Base-by-base conservation (phyloP, 1,140 invertebrate species). In the Hypsibius dujardini region DNA sequence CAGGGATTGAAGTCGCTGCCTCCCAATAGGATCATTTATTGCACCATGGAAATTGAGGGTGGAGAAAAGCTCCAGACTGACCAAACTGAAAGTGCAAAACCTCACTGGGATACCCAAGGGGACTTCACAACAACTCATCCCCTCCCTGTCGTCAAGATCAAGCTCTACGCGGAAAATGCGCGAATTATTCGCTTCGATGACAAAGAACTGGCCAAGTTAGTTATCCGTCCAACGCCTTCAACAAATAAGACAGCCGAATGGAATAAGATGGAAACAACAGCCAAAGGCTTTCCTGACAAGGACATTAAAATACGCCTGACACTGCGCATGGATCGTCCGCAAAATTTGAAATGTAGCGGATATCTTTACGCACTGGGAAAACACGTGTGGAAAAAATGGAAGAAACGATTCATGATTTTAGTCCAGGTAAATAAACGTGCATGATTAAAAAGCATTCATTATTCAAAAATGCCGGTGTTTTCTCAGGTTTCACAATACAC, bases 371-470 rank as follows among this genome's bases (percentile, higher is more conserved):
- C 90, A 2, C 84, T 93, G 75, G 95, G 95, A 46, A 97, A 97
- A 83, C 90, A 87, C 72, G 92, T 97, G 0, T 99, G 95, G 95
- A 95, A 97, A 78, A 98, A 98, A 79, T 98, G 95, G 94, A 98
- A 98, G 81, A 90, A 91, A 77, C 84, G 96, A 72, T 99, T 98
- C 81, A 96, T 92, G 84, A 92, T 97, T 72, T 81, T 99, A 70
- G 95, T 98, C 59, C 95, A 99, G 85, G 82, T 83, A 76, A 69
- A 71, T 56, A 50, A 69, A 59, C 14, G 46, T 70, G n/a, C 7
- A 2, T 70, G n/a, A n/a, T n/a, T n/a, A n/a, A n/a, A n/a, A n/a
- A n/a, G n/a, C n/a, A n/a, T n/a, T n/a, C n/a, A n/a, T n/a, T n/a
- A 12, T 1, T 73, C 70, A 67, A 28, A 56, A 46, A 46, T 69